A percentile compares a stretch with the other conserved stretches of the same genome.
Evolutionary conservation across 2,113 vertebrate genomes (phyloP).

Genomic region (Cromileptes altivelis): DNA sequence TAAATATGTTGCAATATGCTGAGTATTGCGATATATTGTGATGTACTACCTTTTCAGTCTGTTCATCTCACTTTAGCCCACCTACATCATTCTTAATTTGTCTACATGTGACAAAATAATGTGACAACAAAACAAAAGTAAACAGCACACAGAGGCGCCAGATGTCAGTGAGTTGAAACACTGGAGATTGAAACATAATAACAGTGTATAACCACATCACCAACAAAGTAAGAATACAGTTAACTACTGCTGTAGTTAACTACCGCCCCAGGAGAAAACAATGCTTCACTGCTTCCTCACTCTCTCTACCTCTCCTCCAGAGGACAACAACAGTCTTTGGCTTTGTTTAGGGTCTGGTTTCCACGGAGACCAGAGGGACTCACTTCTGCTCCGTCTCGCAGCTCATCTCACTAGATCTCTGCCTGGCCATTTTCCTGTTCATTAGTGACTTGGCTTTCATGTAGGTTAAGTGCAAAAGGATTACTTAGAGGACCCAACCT

Average conservation of each 20-base stretch:
- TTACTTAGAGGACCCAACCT: slow-evolving; percentile 9
- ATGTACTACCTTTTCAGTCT: too few relatives aligned
- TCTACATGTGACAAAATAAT: background rate
- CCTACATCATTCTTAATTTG: background rate
- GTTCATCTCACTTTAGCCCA: too few relatives aligned
- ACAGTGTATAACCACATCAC: background rate
- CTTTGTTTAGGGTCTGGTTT: slow-evolving; percentile 50
- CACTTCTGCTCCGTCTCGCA: slow-evolving; percentile 8
- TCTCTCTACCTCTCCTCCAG: slow-evolving; percentile 9
- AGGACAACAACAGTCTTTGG: slow-evolving; percentile 38
- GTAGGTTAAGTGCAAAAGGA: slow-evolving; percentile 47
- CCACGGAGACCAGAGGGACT: slow-evolving; percentile 38
- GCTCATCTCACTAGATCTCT: slow-evolving; percentile 17
- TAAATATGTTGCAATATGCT: too few relatives aligned
- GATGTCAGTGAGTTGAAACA: background rate
- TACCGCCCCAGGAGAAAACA: slow-evolving; percentile 40
- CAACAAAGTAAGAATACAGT: background rate
- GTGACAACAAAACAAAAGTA: background rate
- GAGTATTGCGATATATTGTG: too few relatives aligned
- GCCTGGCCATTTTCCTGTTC: slow-evolving; percentile 5
- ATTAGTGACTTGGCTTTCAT: slow-evolving; percentile 39
- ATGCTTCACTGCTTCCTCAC: slow-evolving; percentile 14
- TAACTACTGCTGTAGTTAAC: background rate
- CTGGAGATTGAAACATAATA: slow-evolving; percentile 16
- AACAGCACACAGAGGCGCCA: background rate